Evolutionary conservation across 1,140 invertebrate genomes (phyloP).

Genomic region (Drosophila quadrilineata): DNA sequence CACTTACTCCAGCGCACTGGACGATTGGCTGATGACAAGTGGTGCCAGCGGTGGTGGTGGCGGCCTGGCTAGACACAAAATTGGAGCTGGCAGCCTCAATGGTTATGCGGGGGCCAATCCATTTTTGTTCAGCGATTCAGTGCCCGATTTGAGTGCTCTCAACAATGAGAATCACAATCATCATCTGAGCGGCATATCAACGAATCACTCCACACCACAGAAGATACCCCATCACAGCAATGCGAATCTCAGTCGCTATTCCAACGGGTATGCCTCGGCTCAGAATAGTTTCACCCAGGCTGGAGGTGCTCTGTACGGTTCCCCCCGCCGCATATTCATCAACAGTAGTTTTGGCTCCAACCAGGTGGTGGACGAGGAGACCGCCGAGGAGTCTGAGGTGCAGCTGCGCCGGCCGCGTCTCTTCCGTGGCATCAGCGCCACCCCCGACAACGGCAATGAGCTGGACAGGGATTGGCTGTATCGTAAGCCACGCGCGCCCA

Average conservation of each 20-base stretch:
- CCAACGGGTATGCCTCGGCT: constrained; percentile 72
- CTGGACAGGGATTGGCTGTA: constrained; percentile 79
- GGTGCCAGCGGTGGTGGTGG: constrained; percentile 49
- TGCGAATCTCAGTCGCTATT: constrained; percentile 73
- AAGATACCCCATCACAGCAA: constrained; percentile 76
- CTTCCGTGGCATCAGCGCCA: constrained; percentile 60
- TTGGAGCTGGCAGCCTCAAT: constrained; percentile 73
- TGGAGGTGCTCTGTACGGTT: constrained; percentile 57
- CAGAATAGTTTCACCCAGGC: constrained; percentile 72
- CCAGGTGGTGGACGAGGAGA: constrained; percentile 79
- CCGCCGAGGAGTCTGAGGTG: constrained; percentile 71
- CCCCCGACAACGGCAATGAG: constrained; percentile 77
- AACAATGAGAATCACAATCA: constrained; percentile 80
- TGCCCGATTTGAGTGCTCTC: constrained; percentile 76
- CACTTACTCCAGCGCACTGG: constrained; percentile 80
- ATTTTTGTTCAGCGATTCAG: constrained; percentile 77
- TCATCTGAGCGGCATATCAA: constrained; percentile 71
- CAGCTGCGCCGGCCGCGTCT: constrained; percentile 67
- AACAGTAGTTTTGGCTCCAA: constrained; percentile 76
- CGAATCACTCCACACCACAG: constrained; percentile 78
- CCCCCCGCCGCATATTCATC: constrained; percentile 72
- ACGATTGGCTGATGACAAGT: constrained; percentile 82
- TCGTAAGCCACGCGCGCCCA: constrained; percentile 74
- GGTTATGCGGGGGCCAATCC: constrained; percentile 73
- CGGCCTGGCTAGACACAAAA: constrained; percentile 65